These are phyloP conservation scores for Meiosimyza platycephala DNA, from an alignment of 2,888 invertebrate species.

Conservation along the genomic window DNA sequence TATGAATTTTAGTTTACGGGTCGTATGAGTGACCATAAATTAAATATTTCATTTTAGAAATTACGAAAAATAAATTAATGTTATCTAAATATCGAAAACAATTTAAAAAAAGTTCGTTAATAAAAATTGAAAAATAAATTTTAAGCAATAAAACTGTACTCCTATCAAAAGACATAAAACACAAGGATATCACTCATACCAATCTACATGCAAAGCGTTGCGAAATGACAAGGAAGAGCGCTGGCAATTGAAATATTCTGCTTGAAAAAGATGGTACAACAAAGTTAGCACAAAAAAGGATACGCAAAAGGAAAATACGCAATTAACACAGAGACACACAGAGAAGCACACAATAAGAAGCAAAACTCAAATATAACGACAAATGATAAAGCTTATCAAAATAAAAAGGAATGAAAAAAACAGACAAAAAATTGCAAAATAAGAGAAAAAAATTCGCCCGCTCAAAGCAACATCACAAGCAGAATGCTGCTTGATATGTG, in stretches of 20 bases:
- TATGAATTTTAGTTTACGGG: neutral
- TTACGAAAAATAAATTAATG: neutral
- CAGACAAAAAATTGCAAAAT: no score
- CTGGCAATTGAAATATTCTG: no score
- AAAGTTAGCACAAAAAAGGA: no score
- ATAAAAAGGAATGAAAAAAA: neutral
- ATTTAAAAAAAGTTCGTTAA: neutral
- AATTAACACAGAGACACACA: neutral
- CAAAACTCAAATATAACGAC: neutral
- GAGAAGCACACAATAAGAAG: neutral
- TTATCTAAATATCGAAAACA: neutral
- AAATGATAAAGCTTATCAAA: neutral
- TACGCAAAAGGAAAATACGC: neutral
- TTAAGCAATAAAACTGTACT: neutral
- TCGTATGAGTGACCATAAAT: constrained; percentile 5
- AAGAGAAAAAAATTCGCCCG: no score
- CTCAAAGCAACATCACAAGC: no score
- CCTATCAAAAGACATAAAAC: no score
- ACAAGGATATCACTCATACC: no score
- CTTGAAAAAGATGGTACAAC: no score
- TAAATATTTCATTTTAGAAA: neutral
- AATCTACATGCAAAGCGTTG: no score
- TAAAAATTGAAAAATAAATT: neutral
- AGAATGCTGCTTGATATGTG: neutral
- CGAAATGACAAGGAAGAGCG: no score